Percentiles rank a stretch among this genome's conserved stretches.
Evolutionary conservation across 2,113 vertebrate species (phyloP).

Genomic region (Miniopterus natalensis): DNA sequence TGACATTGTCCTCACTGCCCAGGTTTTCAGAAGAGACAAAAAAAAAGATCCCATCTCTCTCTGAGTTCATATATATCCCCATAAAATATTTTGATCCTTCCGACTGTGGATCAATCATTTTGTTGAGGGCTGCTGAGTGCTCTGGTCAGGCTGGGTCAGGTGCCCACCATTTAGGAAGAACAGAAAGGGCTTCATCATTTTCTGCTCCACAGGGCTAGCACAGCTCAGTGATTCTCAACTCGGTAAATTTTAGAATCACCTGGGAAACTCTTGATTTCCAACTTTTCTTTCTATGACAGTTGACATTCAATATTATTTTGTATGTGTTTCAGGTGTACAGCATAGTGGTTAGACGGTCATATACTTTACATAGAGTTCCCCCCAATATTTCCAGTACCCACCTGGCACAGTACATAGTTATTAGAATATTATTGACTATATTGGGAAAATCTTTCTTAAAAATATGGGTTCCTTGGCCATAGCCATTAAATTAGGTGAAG

Average conservation of each 20-base stretch:
- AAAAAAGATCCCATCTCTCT: background rate
- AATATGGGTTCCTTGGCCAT: background rate
- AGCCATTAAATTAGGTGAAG: background rate
- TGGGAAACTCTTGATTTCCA: background rate
- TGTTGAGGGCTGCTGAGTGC: background rate
- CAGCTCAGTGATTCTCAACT: background rate
- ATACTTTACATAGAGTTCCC: background rate
- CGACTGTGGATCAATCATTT: background rate
- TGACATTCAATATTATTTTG: background rate
- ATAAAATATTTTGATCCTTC: conserved; percentile 16
- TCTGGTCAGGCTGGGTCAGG: background rate
- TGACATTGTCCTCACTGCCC: background rate
- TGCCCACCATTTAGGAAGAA: background rate
- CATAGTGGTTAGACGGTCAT: background rate
- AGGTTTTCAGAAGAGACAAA: background rate
- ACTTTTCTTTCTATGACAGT: background rate
- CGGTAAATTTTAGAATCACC: background rate
- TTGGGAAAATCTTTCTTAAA: background rate
- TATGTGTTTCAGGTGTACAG: background rate
- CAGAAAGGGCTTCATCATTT: background rate
- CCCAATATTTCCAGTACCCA: background rate
- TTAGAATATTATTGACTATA: background rate
- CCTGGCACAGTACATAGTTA: background rate
- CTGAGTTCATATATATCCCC: background rate
- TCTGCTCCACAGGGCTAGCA: background rate